A percentile compares a stretch with the other conserved stretches of the same genome.
Conservation (phyloP, 1,140 invertebrate genomes). For the Drosophila trapezifrons region DNA sequence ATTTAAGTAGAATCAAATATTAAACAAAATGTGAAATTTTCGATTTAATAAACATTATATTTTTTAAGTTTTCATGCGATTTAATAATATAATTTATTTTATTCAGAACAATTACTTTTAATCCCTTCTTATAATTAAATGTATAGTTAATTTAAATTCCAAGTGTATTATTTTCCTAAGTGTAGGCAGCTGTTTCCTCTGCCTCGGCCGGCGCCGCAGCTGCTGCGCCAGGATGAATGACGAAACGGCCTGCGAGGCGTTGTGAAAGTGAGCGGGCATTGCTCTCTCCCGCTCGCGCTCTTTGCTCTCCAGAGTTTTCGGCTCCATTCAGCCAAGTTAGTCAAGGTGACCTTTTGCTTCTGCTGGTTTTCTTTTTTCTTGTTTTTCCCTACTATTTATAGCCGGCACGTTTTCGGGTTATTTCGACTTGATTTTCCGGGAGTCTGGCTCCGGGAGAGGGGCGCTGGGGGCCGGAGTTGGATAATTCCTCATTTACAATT, state of each 20-base stretch:
- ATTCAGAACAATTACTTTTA: no score
- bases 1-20: no score
- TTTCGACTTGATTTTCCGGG: constrained; percentile 48
- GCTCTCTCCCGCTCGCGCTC: constrained; percentile 30
- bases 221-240: constrained; percentile 73
- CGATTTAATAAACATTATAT: no score
- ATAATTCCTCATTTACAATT: constrained; percentile 42
- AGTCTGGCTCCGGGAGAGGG: constrained; percentile 24
- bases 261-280: constrained; percentile 66
- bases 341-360: constrained; percentile 73
- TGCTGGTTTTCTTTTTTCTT: constrained; percentile 19
- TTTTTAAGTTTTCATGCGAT: no score
- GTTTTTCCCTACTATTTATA: constrained; percentile 56
- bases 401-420: constrained; percentile 42
- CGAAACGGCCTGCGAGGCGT: constrained; percentile 59
- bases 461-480: constrained; percentile 6
- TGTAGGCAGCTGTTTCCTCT: constrained; percentile 35
- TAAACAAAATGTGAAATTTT: no score
- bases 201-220: constrained; percentile 23
- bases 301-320: constrained; percentile 61
- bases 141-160: background rate
- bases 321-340: constrained; percentile 60
- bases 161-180: background rate
- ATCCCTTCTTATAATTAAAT: background rate
- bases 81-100: no score